Base-by-base conservation (phyloP, 2,113 vertebrate species). In the Apteryx owenii region DNA sequence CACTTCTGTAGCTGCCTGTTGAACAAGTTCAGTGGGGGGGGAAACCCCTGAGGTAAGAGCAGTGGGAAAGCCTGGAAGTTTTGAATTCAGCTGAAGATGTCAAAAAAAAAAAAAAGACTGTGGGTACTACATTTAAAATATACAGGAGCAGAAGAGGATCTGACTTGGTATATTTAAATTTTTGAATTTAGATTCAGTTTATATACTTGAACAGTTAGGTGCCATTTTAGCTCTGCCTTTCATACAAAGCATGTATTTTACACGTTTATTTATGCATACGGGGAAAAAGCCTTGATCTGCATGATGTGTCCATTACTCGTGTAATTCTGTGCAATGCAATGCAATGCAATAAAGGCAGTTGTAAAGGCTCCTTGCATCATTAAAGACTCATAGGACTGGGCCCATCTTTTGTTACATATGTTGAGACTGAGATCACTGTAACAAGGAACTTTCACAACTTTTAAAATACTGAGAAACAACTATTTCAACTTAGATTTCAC, bases 381-480 rank as follows among this genome's bases (percentile, higher is more conserved):
- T 93, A 88, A 91, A 93, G 89, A 56, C n/a, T 81, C 64, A 7
- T 13, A 70, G 93, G 68, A 62, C 64, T 0, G 25, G 79, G 71
- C 71, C 82, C 76, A 95, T 81, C 93, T 86, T 95, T 94, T 96
- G 85, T 93, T 81, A 53, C 1, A 0, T 58, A 8, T 76, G 70
- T 87, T 92, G 95, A 93, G 95, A 65, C 94, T 70, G 83, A 95
- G 92, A 85, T 87, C 85, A 90, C 78, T 70, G 83, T 65, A 95
- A 93, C 1, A 1, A 86, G 94, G 87, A 93, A 92, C 77, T 78
- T 90, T 90, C 85, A 83, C 86, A 83, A 91, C 69, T 93, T 95
- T 82, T 66, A 90, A 96, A 97, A 90, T 66, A 96, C 87, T 0
- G 4, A 80, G 88, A 85, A 96, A 85, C 88, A 90, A 95, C 88